phyloP scores from a whole-genome alignment of 2,888 invertebrate species.

The Cheilosia urbana region DNA sequence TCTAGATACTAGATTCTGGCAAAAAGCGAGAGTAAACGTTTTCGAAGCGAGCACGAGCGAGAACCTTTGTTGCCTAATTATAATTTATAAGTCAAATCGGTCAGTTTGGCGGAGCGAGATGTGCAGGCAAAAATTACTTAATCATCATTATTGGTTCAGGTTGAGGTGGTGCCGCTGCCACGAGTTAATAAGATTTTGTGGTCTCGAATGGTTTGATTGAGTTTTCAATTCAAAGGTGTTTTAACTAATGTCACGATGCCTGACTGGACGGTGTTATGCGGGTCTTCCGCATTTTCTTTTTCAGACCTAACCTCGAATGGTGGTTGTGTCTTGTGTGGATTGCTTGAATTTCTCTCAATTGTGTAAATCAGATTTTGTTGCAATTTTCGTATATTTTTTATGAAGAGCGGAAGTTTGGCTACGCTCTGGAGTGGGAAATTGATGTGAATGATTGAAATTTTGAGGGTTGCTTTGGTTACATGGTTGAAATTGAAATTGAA shows the following conservation, averaged over 20 bases:
- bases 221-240: constrained; percentile 15
- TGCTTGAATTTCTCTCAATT: neutral
- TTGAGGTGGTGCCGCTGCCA: constrained; percentile 21
- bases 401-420: neutral
- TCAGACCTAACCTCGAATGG: neutral
- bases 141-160: constrained; percentile 47
- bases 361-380: neutral
- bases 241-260: constrained; percentile 42
- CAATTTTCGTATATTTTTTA: neutral
- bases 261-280: neutral
- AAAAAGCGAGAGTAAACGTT: constrained; percentile 27
- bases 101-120: neutral
- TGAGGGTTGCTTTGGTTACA: neutral
- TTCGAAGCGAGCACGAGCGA: neutral
- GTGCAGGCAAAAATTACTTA: constrained; percentile 23
- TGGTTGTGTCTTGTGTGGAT: neutral
- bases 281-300: constrained; percentile 54
- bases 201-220: constrained; percentile 52
- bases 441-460: neutral
- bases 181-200: constrained; percentile 62
- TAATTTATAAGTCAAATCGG: neutral
- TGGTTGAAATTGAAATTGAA: neutral
- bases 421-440: neutral
- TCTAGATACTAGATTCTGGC: constrained; percentile 20
- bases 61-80: constrained; percentile 1